Conservation (phyloP, 2,113 vertebrate genomes). For the human (Homo sapiens) region GRCh38 chr6:6927001-6927500, state of each 20-base stretch:
- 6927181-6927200: background rate
- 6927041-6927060: background rate
- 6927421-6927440: background rate
- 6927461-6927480: background rate
- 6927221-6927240: background rate
- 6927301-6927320: background rate
- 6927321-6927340: background rate
- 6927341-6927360: background rate
- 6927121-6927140: background rate
- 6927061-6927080: background rate
- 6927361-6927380: background rate
- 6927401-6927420: background rate
- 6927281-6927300: background rate
- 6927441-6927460: background rate
- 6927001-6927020: background rate
- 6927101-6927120: background rate
- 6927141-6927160: background rate
- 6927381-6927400: background rate
- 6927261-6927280: background rate
- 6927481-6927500: accelerated
- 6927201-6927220: background rate
- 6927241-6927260: background rate
- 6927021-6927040: background rate
- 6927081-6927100: background rate
- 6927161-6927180: accelerated